These are phyloP conservation scores for Mionectes macconnelli DNA, from an alignment of 2,113 vertebrate species.

Conservation along the genomic window DNA sequence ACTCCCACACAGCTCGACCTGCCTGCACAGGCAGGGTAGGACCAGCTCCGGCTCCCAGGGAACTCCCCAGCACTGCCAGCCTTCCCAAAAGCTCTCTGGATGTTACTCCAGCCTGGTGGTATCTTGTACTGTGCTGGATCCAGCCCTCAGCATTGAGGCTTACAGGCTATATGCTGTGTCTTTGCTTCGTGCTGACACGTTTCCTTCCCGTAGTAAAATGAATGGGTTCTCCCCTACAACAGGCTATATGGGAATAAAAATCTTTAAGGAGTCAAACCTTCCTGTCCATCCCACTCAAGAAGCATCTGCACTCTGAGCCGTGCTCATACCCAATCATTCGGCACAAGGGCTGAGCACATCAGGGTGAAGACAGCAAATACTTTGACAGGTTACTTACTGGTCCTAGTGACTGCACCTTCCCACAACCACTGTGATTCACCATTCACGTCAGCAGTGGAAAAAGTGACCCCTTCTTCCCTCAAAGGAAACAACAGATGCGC, in stretches of 20 bases:
- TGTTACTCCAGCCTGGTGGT: neutral
- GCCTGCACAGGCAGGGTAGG: neutral
- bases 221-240: neutral
- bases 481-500: neutral
- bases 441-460: neutral
- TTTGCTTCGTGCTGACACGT: neutral
- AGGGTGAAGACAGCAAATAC: neutral
- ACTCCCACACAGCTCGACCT: neutral
- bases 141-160: neutral
- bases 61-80: neutral
- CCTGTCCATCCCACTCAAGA: neutral
- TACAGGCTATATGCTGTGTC: neutral
- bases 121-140: neutral
- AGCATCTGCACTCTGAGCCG: neutral
- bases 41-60: neutral
- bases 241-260: neutral
- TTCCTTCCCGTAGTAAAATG: neutral
- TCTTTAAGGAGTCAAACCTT: neutral
- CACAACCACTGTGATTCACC: neutral
- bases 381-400: neutral
- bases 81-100: neutral
- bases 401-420: neutral
- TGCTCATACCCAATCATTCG: rapidly evolving
- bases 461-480: conserved; percentile 36
- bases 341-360: rapidly evolving